Percentiles rank a stretch among this genome's conserved stretches.
Evolutionary conservation across 2,797 vertebrate species (phyloP).

Genomic region (Atherinosoma microstoma): DNA sequence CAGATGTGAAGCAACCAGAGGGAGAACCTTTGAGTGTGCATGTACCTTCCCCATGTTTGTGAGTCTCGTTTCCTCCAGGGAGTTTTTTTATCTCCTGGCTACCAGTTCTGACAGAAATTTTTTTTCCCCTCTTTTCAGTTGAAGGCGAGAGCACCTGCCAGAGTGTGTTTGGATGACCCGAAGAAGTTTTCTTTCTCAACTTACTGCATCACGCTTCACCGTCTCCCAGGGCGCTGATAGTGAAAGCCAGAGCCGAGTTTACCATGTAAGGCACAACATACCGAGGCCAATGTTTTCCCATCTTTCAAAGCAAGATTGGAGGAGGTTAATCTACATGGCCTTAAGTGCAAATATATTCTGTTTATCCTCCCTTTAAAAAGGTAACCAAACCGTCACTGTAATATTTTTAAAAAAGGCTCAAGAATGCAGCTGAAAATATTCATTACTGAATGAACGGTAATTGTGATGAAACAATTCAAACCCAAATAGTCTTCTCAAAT

Average conservation of each 20-base stretch:
- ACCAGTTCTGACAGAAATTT: constrained; percentile 16
- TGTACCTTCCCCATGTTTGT: constrained; percentile 6
- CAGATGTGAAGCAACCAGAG: constrained; percentile 16
- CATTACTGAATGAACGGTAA: constrained; percentile 3
- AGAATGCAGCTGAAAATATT: neutral
- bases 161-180: constrained; percentile 36
- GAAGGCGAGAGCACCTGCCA: constrained; percentile 17
- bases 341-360: neutral
- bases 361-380: constrained; percentile 14
- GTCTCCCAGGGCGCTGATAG: constrained; percentile 19
- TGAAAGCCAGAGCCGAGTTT: constrained; percentile 18
- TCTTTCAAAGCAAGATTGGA: constrained; percentile 10
- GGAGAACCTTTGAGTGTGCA: neutral
- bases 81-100: constrained; percentile 19
- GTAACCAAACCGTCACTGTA: neutral
- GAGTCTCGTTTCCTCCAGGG: constrained; percentile 29
- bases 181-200: constrained; percentile 26
- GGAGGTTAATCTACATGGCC: neutral
- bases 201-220: constrained; percentile 34
- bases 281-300: constrained; percentile 1
- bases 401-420: neutral
- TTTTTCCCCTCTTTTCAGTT: neutral
- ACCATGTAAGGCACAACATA: constrained; percentile 15
- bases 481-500: constrained; percentile 20
- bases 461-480: constrained; percentile 9